Percentiles rank a stretch among this genome's conserved stretches.
phyloP scores from a whole-genome alignment of 2,888 invertebrate species.

The Drosophila longiperda region DNA sequence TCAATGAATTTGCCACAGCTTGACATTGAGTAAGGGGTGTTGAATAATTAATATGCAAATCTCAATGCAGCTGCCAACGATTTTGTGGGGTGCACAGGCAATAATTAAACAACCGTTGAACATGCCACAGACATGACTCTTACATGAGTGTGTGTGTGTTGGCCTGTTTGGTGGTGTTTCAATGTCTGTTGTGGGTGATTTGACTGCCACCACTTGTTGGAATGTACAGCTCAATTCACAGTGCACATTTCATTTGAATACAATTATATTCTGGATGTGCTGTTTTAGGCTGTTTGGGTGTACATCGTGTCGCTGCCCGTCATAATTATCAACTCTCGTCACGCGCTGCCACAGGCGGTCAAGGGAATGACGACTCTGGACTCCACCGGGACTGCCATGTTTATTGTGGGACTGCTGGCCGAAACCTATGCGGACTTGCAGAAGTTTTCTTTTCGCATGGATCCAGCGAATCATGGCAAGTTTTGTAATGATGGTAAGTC shows the following conservation, averaged over 20 bases:
- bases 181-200: slow-evolving; percentile 45
- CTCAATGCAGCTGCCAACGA: slow-evolving; percentile 16
- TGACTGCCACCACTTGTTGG: slow-evolving; percentile 64
- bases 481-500: slow-evolving; percentile 94
- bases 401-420: slow-evolving; percentile 92
- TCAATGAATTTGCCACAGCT: slow-evolving; percentile 57
- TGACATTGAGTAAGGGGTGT: slow-evolving; percentile 51
- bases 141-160: slow-evolving; percentile 1
- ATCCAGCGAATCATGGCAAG: slow-evolving; percentile 94
- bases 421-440: slow-evolving; percentile 97
- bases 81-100: slow-evolving; percentile 4
- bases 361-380: slow-evolving; percentile 95
- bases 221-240: slow-evolving; percentile 12
- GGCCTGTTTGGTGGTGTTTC: slow-evolving; percentile 22
- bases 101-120: slow-evolving; percentile 14
- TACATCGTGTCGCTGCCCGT: slow-evolving; percentile 96
- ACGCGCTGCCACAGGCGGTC: slow-evolving; percentile 90
- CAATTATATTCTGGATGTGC: neutral
- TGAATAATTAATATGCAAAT: slow-evolving; percentile 60
- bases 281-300: slow-evolving; percentile 93
- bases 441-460: slow-evolving; percentile 95
- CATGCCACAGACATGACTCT: slow-evolving; percentile 6
- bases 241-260: slow-evolving; percentile 11
- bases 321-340: slow-evolving; percentile 94
- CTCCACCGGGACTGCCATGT: slow-evolving; percentile 93